Evolutionary conservation across 2,113 vertebrate genomes (phyloP).

Genomic region (Calyptomena viridis): DNA sequence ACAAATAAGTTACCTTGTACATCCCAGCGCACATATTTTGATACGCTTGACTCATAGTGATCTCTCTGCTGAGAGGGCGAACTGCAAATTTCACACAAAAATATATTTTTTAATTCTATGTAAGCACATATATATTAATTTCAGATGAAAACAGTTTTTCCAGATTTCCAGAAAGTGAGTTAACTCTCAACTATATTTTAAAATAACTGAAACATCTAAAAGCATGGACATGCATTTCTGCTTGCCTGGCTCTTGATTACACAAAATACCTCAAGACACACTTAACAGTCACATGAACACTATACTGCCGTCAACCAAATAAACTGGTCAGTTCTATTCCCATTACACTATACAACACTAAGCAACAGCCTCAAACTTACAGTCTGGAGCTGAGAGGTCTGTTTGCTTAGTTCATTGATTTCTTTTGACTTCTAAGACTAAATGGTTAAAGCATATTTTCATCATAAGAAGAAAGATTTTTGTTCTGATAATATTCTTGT

Average conservation of each 20-base stretch:
- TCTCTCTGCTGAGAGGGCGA: conserved; percentile 94
- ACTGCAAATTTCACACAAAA: conserved; percentile 73
- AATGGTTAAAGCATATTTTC: background rate
- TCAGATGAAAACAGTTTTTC: background rate
- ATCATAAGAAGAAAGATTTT: background rate
- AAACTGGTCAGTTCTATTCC: background rate
- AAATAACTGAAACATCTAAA: background rate
- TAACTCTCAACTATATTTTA: background rate
- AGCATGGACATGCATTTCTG: background rate
- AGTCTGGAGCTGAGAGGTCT: background rate
- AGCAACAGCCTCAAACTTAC: background rate
- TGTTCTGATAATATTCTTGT: background rate
- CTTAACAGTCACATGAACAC: background rate
- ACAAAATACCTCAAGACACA: background rate
- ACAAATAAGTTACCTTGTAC: conserved; percentile 87
- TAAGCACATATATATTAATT: background rate
- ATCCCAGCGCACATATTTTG: conserved; percentile 99
- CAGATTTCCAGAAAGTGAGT: background rate
- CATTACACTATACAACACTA: background rate
- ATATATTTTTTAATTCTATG: background rate
- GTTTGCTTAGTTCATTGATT: background rate
- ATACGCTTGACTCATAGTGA: conserved; percentile 97
- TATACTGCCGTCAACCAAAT: background rate
- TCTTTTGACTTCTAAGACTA: background rate
- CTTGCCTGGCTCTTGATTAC: background rate